These are phyloP conservation scores for Ophraella communa DNA, from an alignment of 2,888 invertebrate species.

Conservation along the genomic window DNA sequence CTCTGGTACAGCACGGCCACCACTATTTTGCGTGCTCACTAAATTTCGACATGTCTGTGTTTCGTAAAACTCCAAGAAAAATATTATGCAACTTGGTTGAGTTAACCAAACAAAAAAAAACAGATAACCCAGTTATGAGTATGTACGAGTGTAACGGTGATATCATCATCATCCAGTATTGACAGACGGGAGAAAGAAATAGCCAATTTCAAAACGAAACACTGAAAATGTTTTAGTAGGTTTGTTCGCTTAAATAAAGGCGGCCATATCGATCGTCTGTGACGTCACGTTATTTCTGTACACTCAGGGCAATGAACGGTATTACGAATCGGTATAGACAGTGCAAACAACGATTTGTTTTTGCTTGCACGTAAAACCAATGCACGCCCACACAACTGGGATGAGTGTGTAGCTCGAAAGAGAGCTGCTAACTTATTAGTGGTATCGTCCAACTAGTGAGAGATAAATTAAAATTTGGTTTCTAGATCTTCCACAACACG, in stretches of 20 bases:
- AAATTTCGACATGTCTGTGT: neutral
- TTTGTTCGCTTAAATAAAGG: neutral
- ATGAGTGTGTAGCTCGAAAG: neutral
- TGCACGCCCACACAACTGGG: conserved; percentile 33
- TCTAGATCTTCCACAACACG: neutral
- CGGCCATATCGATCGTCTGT: conserved; percentile 8
- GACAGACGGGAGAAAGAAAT: neutral
- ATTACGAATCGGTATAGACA: conserved; percentile 22
- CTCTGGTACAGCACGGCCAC: neutral
- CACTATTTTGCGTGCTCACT: conserved; percentile 8
- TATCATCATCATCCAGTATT: conserved; percentile 3
- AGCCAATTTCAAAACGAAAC: neutral
- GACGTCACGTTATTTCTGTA: conserved; percentile 11
- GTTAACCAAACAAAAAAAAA: neutral
- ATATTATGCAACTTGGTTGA: neutral
- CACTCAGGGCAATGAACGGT: neutral
- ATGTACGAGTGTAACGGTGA: neutral
- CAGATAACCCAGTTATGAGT: neutral
- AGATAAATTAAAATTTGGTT: neutral
- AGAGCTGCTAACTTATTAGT: neutral
- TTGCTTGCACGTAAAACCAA: conserved; percentile 31
- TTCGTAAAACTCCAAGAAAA: neutral
- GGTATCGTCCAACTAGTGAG: neutral
- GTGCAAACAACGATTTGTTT: conserved; percentile 28
- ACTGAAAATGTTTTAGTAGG: conserved; percentile 9